Conservation (phyloP, 37 sponge, comb jelly and placozoan genomes). For the Petrosia ficiformis region DNA sequence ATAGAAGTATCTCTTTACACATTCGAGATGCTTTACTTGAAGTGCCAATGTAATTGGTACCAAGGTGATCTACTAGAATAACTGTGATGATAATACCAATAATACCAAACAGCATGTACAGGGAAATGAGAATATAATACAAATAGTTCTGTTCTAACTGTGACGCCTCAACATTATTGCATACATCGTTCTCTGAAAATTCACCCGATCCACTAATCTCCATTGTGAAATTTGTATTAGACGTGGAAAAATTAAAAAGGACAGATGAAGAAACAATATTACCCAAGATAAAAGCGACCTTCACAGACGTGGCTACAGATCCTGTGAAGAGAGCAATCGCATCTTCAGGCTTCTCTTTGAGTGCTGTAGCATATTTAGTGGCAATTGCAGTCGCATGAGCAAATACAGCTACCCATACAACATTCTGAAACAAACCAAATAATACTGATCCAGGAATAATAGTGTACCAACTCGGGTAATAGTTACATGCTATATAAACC, state of each 20-base stretch:
- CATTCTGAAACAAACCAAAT: constrained; percentile 21
- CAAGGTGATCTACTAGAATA: neutral
- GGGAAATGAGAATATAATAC: neutral
- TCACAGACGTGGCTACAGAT: neutral
- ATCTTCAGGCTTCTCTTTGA: neutral
- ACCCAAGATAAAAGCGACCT: neutral
- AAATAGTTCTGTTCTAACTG: neutral
- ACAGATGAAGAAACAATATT: constrained; percentile 10
- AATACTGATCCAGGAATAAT: constrained; percentile 36
- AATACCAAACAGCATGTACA: neutral
- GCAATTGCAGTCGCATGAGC: constrained; percentile 14
- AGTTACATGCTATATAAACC: constrained; percentile 19
- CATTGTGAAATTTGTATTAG: neutral
- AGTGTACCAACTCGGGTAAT: constrained; percentile 47
- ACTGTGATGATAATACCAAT: neutral
- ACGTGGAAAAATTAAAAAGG: neutral
- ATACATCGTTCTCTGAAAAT: no score
- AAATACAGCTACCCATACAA: constrained; percentile 16
- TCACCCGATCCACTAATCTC: neutral
- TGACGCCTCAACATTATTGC: no score
- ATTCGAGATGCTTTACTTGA: neutral
- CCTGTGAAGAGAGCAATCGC: neutral
- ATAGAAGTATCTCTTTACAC: neutral
- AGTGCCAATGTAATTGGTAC: neutral
- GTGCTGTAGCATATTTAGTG: neutral